Evolutionary conservation across 2,888 invertebrate species (phyloP).

Genomic region (Girardia tigrina): DNA sequence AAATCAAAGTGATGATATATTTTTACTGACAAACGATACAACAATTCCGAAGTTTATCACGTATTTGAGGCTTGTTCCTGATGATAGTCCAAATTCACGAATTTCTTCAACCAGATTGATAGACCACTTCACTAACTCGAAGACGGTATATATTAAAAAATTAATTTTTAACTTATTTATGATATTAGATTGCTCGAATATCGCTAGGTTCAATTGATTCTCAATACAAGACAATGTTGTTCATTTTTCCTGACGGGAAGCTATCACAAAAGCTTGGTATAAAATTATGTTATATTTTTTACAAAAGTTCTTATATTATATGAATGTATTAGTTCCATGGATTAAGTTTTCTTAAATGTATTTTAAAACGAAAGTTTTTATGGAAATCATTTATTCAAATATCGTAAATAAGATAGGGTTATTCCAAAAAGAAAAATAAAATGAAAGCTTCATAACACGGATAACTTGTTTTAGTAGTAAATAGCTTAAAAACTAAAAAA

Average conservation of each 20-base stretch:
- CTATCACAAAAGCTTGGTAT: not conserved
- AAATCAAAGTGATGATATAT: not conserved
- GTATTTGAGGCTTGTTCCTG: not conserved
- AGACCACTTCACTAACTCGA: not conserved
- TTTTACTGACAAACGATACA: not conserved
- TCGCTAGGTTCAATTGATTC: not conserved
- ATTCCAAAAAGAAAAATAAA: too few species aligned
- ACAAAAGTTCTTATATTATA: too few species aligned
- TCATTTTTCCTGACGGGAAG: constrained; percentile 1
- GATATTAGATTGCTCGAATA: not conserved
- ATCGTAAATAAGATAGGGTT: too few species aligned
- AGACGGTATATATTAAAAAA: not conserved
- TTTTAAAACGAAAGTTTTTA: too few species aligned
- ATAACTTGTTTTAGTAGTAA: too few species aligned
- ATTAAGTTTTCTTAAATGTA: too few species aligned
- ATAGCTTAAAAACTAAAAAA: too few species aligned
- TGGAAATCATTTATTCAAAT: too few species aligned
- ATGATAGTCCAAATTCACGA: not conserved
- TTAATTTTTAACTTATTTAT: not conserved
- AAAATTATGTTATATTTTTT: too few species aligned
- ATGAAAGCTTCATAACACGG: too few species aligned
- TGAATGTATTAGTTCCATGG: too few species aligned
- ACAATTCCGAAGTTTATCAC: not conserved
- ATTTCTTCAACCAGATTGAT: not conserved
- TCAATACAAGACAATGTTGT: not conserved